Conservation (phyloP, 2,888 invertebrate species). For the Acronicta psi region DNA sequence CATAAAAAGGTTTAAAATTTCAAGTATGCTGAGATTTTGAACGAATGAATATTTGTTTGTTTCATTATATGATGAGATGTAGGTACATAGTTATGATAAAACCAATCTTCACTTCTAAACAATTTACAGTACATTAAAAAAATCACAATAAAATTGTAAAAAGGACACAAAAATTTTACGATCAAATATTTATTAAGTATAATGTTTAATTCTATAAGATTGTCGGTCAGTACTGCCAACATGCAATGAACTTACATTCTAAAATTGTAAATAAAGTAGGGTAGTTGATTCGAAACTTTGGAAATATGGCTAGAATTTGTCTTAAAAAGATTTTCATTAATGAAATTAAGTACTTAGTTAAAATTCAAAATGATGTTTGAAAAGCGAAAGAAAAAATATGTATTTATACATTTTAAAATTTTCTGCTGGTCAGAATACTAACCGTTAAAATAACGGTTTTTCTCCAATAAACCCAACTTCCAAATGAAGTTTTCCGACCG, state of each 20-base stretch:
- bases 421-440: conserved; percentile 79
- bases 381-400: conserved; percentile 40
- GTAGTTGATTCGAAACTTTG: conserved; percentile 41
- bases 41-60: too few species aligned
- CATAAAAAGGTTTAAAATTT: too few species aligned
- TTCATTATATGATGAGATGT: too few species aligned
- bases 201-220: conserved; percentile 11
- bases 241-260: conserved; percentile 29
- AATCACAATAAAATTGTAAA: conserved; percentile 26
- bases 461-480: conserved; percentile 65
- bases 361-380: conserved; percentile 28
- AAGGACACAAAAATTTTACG: conserved; percentile 16
- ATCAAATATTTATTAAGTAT: conserved; percentile 14
- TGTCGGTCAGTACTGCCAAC: conserved; percentile 50
- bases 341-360: too few species aligned
- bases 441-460: conserved; percentile 51
- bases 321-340: conserved; percentile 35
- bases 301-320: conserved; percentile 44
- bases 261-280: conserved; percentile 56
- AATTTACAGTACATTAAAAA: too few species aligned
- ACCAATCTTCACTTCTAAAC: too few species aligned
- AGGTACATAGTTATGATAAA: too few species aligned
- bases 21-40: too few species aligned
- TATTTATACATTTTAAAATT: conserved; percentile 49
- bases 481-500: conserved; percentile 71